Evolutionary conservation across 2,888 invertebrate genomes (phyloP), one percentile per base, ranked within the genome.

Genomic region (Tribolium freemani): DNA sequence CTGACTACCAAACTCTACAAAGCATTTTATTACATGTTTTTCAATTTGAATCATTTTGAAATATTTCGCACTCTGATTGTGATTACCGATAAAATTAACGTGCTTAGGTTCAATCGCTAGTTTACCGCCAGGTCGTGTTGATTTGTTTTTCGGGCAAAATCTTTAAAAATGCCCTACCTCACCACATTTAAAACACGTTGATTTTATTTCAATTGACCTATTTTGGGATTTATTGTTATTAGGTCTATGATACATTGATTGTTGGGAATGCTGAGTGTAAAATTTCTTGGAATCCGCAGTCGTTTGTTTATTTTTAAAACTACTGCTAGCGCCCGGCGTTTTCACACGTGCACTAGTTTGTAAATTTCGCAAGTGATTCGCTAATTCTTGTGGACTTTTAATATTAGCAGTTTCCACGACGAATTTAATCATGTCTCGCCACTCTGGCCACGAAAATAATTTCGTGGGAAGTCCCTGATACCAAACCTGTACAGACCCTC

Each of bases 391-490:
- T n/a, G 71, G 66, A 45, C 66, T 57, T 8, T 8, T 56, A 8
- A 72, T 60, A 6, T 38, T 58, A 5, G 67, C 60, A 6, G 51
- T 30, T 51, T 71, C 71, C 10, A 58, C 71, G 5, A 60, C 44
- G 9, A 71, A 67, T 54, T 30, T 57, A 73, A 54, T 71, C 50
- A n/a, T 21, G 21, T 21, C 21, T 2, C 3, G 5, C n/a, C n/a
- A n/a, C n/a, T n/a, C n/a, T n/a, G n/a, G n/a, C n/a, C n/a, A n/a
- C n/a, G n/a, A n/a, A n/a, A n/a, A n/a, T n/a, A n/a, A n/a, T n/a
- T n/a, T n/a, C n/a, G n/a, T n/a, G n/a, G n/a, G n/a, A n/a, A n/a
- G 71, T 4, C 72, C 56, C 26, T 69, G 9, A 26, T 72, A 74
- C 74, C 71, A 74, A 5, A 50, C 44, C 10, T 58, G 69, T 1